These are phyloP conservation scores for Xenus cinereus DNA, from an alignment of 2,113 vertebrate genomes.

Conservation along the genomic window DNA sequence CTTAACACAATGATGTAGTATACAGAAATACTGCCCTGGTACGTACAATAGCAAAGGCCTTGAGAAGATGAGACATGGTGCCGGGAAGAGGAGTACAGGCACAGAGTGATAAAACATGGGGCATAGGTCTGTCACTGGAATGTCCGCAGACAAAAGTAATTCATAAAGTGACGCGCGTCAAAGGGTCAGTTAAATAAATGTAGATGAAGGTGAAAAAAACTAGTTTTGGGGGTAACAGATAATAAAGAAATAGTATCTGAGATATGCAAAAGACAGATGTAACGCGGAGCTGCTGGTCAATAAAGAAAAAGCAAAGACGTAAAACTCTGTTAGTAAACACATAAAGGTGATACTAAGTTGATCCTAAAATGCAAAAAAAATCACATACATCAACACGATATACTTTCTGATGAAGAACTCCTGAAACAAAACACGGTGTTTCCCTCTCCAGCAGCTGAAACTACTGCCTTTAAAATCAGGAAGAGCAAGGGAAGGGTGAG, in stretches of 20 bases:
- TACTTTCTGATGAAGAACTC: not conserved
- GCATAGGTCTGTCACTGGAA: not conserved
- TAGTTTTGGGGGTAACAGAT: accelerated
- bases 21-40: not conserved
- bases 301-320: not conserved
- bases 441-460: not conserved
- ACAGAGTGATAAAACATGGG: not conserved
- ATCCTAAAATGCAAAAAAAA: not conserved
- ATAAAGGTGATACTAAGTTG: not conserved
- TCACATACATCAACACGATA: not conserved
- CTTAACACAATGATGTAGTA: not conserved
- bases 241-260: not conserved
- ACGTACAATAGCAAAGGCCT: accelerated
- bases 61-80: not conserved
- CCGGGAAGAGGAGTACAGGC: not conserved
- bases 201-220: not conserved
- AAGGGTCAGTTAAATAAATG: not conserved
- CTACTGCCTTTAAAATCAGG: not conserved
- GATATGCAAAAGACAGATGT: not conserved
- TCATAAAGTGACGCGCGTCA: too few relatives aligned
- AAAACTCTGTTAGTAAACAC: not conserved
- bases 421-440: not conserved
- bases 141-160: not conserved
- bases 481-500: not conserved
- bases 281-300: not conserved